Conservation (phyloP, 1,140 invertebrate species). For the Tetraneura akinire region DNA sequence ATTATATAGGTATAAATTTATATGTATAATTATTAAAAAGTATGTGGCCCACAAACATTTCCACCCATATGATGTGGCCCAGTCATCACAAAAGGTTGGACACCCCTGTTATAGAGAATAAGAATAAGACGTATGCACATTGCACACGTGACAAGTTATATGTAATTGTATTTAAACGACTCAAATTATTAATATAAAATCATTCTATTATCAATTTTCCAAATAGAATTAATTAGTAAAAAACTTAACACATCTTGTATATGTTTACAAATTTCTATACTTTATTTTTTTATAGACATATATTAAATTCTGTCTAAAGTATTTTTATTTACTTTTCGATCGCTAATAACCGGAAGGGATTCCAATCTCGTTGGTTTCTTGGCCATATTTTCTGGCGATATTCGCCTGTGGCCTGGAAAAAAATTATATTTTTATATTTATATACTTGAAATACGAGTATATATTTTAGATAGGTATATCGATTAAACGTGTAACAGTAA, state of each 20-base stretch:
- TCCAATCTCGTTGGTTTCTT: slow-evolving; percentile 54
- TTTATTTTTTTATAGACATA: background rate
- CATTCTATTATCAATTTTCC: slow-evolving; percentile 60
- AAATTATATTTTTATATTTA: background rate
- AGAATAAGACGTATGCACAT: no score
- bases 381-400: slow-evolving; percentile 50
- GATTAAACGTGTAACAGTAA: background rate
- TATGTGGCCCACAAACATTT: no score
- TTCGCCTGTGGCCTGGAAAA: slow-evolving; percentile 13
- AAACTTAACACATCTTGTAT: no score
- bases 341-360: slow-evolving; percentile 53
- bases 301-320: slow-evolving; percentile 54
- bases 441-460: background rate
- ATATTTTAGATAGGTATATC: background rate
- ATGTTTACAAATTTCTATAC: background rate
- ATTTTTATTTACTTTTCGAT: slow-evolving; percentile 54
- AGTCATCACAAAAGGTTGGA: no score
- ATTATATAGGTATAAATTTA: no score
- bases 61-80: no score
- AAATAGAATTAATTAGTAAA: slow-evolving; percentile 26
- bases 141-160: no score
- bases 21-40: no score
- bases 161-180: no score
- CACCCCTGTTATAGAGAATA: no score
- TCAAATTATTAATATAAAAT: no score